Percentiles rank a stretch among this genome's conserved stretches.
Conservation (phyloP, 1,140 invertebrate genomes). For the Drosophila fuyamai region DNA sequence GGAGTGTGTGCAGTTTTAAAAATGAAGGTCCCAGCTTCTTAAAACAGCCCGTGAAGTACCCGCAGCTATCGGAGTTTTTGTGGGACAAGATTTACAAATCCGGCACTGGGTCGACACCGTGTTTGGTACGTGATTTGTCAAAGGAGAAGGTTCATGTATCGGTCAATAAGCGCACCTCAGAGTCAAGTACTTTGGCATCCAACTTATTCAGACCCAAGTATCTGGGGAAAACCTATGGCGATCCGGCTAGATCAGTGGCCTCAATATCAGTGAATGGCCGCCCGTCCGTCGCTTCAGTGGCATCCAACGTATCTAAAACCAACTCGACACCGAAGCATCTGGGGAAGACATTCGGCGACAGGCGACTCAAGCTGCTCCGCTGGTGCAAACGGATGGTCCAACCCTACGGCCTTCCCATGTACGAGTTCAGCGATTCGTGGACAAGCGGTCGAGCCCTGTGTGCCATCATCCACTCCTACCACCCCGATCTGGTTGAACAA, state of each 20-base stretch:
- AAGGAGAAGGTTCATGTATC: not conserved
- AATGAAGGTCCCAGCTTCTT: not conserved
- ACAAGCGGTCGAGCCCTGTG: conserved; percentile 49
- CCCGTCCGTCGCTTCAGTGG: too few relatives aligned
- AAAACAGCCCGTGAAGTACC: not conserved
- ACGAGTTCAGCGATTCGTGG: conserved; percentile 62
- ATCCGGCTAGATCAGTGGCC: too few relatives aligned
- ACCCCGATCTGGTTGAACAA: conserved; percentile 39
- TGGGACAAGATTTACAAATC: not conserved
- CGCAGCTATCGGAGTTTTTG: not conserved
- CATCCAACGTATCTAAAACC: too few relatives aligned
- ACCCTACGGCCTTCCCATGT: conserved; percentile 62
- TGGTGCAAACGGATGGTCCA: conserved; percentile 32
- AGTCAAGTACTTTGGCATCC: too few relatives aligned
- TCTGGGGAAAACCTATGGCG: too few relatives aligned
- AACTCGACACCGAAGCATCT: not conserved
- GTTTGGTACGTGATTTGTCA: not conserved
- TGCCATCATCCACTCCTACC: conserved; percentile 50
- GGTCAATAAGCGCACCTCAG: not conserved
- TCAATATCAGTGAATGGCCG: too few relatives aligned
- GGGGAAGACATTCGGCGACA: conserved; percentile 53
- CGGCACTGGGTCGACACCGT: not conserved
- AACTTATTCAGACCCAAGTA: too few relatives aligned
- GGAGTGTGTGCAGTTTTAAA: not conserved
- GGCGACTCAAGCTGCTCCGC: conserved; percentile 8